Base-by-base conservation (phyloP, 2,113 vertebrate genomes). In the Electrona antarctica region DNA sequence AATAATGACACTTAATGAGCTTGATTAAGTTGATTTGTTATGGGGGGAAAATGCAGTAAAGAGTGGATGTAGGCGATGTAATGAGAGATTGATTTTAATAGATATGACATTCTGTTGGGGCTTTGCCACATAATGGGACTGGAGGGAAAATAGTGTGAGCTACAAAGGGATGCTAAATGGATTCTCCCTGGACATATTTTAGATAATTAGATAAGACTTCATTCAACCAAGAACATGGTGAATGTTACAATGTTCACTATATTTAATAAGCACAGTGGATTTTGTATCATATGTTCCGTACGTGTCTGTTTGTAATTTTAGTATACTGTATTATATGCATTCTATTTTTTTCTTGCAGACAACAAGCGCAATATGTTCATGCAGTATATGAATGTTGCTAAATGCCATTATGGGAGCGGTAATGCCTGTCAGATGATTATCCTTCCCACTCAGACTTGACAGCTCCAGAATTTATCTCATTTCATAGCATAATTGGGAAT, bases 21-120 rank as follows among this genome's bases (percentile, higher is more conserved):
- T 88, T 93, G 92, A 93, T 94, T 89, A 89, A 87, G 90, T 87
- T 92, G 74, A 93, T 93, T 92, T 91, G 71, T 92, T 93, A 86
- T 86, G 81, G 85, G 9, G 21, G 93, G 92, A 76, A 94, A 91
- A 91, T 90, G 54, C 81, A 5, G 86, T 87, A 90, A 87, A 90
- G 69, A 88, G 47, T 82, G 83, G 78, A 76, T 83, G 84, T 85
- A 91, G 90, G 90, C 85, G 87, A 90, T 62, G 84, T 60, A 91
- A 93, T 84, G 92, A 94, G 87, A 87, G 91, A 89, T 81, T 84
- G 10, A 87, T 89, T 94, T 94, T 93, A 92, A 91, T 80, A 89
- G 92, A 91, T 89, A 90, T 71, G 84, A 90, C 90, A 90, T 80
- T 92, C 88, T 88, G 81, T 85, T 82, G 77, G 90, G 92, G 90